Evolutionary conservation across 2,113 vertebrate genomes (phyloP).

Genomic region (Alosa alosa): DNA sequence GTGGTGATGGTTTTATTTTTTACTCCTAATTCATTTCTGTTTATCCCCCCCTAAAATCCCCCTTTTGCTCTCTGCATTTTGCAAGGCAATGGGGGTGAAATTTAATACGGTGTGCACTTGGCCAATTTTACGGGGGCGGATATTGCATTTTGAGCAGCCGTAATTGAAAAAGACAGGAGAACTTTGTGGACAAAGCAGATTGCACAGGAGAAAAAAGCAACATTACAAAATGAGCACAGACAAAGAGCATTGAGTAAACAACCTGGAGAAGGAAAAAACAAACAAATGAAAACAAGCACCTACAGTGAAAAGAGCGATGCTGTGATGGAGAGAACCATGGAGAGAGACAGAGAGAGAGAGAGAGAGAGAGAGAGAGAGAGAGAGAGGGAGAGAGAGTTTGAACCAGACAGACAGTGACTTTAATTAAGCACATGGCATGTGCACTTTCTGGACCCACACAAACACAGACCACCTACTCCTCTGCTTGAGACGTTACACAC

Average conservation of each 20-base stretch:
- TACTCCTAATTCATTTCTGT: not conserved
- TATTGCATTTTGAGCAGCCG: not conserved
- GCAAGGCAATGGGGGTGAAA: not conserved
- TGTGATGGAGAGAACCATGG: not conserved
- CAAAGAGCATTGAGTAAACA: slow-evolving; percentile 15
- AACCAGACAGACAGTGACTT: not conserved
- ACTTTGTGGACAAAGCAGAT: slow-evolving; percentile 25
- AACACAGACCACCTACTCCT: slow-evolving; percentile 7
- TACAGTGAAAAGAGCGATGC: not conserved
- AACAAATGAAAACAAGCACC: not conserved
- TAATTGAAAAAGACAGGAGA: slow-evolving; percentile 31
- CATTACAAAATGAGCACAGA: slow-evolving; percentile 23
- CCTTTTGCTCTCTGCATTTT: not conserved
- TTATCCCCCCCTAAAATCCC: not conserved
- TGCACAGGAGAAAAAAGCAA: slow-evolving; percentile 22
- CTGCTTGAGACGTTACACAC: not conserved
- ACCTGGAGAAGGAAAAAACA: not conserved
- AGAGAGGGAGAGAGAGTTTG: not conserved
- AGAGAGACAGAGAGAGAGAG: not conserved
- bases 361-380: not conserved
- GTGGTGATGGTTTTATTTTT: not conserved
- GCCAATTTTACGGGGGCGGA: not conserved
- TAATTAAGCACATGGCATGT: not conserved
- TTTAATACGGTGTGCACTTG: not conserved
- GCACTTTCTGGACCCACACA: not conserved